Evolutionary conservation across 1,140 invertebrate genomes (phyloP), one percentile per base, ranked within the genome.

Genomic region (Neotoxoptera formosana): DNA sequence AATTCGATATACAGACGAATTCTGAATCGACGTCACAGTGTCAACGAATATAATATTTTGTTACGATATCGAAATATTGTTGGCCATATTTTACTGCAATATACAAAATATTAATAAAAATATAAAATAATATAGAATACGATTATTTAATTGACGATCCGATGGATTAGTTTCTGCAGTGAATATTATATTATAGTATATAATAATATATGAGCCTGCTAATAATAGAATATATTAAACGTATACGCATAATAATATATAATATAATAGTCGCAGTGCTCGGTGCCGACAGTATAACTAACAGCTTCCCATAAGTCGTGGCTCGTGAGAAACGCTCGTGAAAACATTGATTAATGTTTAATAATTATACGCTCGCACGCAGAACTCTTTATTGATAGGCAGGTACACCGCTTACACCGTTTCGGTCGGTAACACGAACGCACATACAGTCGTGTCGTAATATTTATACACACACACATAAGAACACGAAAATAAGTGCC

Each of bases 281-380:
- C 17, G 34, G 76, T 9, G 34, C 21, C 21, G 34, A 83, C 76
- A 83, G 34, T 83, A n/a, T n/a, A 83, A 83, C 76, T 36, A 83
- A 83, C 34, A 83, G 76, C 76, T 83, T 83, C 76, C 34, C 23
- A 83, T 83, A 36, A 23, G 34, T 84, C 9, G 83, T 84, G 34
- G 11, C 3, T 25, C 3, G 41, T 6, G 4, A 84, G 83, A 84
- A 25, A 45, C 83, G 7, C 23, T 9, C 21, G 23, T 45, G 83
- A 84, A 84, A 45, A 84, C 83, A 84, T 84, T 84, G 41, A 84
- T 84, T 84, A 84, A 84, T 84, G 21, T 83, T 34, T 83, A 36
- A 21, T 83, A 76, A 76, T 76, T 76, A 76, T 76, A 34, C 30
- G 30, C 14, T 30, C n/a, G 60, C 60, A 76, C 60, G 60, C 30